Conservation (phyloP, 2,797 vertebrate species). For the Brachymystax lenok region DNA sequence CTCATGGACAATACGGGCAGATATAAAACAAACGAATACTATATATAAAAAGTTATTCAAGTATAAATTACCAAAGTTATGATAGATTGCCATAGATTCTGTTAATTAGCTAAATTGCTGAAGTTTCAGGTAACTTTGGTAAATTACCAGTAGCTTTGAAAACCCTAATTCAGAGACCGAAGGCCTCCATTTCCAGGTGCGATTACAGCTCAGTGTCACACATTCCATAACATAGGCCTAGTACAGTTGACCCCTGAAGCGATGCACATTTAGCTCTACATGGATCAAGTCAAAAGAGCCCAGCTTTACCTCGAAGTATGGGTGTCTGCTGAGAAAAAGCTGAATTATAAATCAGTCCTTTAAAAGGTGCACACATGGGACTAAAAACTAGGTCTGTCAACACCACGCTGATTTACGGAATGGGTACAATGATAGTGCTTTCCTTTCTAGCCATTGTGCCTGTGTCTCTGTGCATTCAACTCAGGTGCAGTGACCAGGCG, state of each 20-base stretch:
- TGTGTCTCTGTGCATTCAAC: constrained; percentile 52
- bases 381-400: constrained; percentile 57
- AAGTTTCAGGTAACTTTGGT: too few relatives aligned
- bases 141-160: too few relatives aligned
- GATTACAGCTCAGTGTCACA: constrained; percentile 50
- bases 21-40: too few relatives aligned
- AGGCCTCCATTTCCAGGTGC: constrained; percentile 45
- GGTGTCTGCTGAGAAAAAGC: constrained; percentile 47
- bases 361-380: constrained; percentile 44
- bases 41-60: too few relatives aligned
- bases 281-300: constrained; percentile 58
- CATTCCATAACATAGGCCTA: constrained; percentile 57
- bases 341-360: constrained; percentile 40
- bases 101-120: too few relatives aligned
- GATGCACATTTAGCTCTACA: constrained; percentile 48
- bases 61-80: too few relatives aligned
- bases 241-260: constrained; percentile 61
- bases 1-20: too few relatives aligned
- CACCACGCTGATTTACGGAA: constrained; percentile 63
- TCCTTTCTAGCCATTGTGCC: constrained; percentile 66
- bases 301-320: constrained; percentile 55
- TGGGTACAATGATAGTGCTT: constrained; percentile 58
- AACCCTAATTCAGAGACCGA: constrained; percentile 41
- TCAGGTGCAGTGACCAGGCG: constrained; percentile 56
- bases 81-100: too few relatives aligned